Percentiles rank a stretch among this genome's conserved stretches.
Conservation (phyloP, 2,113 vertebrate species). For the Caretta caretta region DNA sequence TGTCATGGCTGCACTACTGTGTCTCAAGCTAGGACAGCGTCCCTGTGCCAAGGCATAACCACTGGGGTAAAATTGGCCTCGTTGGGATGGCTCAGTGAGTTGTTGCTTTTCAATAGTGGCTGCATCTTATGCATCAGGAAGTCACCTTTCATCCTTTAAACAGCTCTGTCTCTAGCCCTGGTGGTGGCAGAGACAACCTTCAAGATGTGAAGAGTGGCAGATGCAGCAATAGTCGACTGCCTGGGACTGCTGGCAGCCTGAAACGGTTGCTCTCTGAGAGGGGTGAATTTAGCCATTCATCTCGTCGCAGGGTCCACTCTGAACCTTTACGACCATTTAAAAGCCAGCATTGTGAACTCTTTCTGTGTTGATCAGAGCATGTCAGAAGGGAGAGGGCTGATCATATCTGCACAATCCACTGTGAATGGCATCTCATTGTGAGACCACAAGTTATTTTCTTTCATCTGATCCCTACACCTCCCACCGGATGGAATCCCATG, state of each 20-base stretch:
- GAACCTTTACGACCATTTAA: background rate
- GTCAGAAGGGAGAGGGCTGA: background rate
- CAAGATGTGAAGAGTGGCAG: background rate
- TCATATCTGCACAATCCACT: slow-evolving; percentile 4
- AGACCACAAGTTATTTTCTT: slow-evolving; percentile 13
- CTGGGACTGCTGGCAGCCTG: background rate
- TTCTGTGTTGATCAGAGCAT: background rate
- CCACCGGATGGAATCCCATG: slow-evolving; percentile 15
- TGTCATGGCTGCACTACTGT: background rate
- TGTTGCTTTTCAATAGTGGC: background rate
- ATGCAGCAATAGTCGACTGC: background rate
- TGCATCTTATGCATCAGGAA: background rate
- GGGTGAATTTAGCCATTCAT: background rate
- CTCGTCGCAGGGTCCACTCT: background rate
- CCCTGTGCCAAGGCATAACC: background rate
- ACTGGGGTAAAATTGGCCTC: background rate
- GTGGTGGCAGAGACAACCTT: background rate
- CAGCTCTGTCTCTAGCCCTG: background rate
- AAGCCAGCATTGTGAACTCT: background rate
- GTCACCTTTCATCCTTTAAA: background rate
- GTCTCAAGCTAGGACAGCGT: background rate
- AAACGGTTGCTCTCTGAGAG: background rate
- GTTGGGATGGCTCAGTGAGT: background rate
- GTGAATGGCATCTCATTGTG: background rate
- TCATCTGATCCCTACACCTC: slow-evolving; percentile 1